These are phyloP conservation scores for Acropternis orthonyx DNA, from an alignment of 2,797 vertebrate species.

Conservation along the genomic window DNA sequence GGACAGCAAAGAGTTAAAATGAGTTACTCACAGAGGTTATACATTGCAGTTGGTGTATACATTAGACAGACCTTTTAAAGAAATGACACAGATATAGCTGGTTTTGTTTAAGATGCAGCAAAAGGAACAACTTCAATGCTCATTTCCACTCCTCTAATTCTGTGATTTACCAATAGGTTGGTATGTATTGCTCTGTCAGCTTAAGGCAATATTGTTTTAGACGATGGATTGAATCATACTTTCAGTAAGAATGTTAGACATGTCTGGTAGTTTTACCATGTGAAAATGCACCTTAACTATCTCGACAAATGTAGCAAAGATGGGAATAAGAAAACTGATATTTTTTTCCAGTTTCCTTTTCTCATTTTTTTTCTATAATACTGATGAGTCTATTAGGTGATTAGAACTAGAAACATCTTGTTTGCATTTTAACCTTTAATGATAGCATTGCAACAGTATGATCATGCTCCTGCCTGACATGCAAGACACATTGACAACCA, in stretches of 20 bases:
- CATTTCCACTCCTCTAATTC: neutral
- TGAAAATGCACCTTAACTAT: neutral
- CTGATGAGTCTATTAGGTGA: neutral
- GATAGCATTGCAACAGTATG: neutral
- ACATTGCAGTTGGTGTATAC: neutral
- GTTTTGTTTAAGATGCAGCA: neutral
- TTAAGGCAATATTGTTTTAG: neutral
- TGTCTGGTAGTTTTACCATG: neutral
- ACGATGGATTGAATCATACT: neutral
- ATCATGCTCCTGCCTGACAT: neutral
- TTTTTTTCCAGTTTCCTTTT: neutral
- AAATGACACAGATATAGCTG: neutral
- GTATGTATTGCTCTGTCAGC: neutral
- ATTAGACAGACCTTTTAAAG: neutral
- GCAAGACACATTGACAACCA: neutral
- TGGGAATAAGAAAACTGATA: neutral
- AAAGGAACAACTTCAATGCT: neutral
- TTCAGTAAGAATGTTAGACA: neutral
- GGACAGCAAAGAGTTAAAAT: neutral
- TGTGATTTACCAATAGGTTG: neutral
- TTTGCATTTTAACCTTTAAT: neutral
- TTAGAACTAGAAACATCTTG: neutral
- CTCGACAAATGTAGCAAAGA: neutral
- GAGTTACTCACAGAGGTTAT: neutral
- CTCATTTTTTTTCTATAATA: neutral